A percentile compares a stretch with the other conserved stretches of the same genome.
phyloP scores from a whole-genome alignment of 2,888 invertebrate genomes.

The Dasysyrphus tricinctus region DNA sequence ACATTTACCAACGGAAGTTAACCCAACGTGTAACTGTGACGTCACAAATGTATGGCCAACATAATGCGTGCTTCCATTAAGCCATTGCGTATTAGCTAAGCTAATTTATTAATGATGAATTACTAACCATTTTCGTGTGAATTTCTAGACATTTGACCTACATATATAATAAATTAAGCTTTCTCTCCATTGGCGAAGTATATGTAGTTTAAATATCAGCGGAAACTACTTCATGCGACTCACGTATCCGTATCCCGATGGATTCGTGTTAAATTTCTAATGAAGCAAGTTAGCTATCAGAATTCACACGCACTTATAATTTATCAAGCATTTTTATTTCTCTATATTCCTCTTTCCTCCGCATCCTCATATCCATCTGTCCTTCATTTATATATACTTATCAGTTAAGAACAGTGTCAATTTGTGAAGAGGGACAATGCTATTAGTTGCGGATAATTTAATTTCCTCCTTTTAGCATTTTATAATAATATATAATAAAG shows the following conservation, averaged over 20 bases:
- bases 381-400: no score
- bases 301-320: conserved; percentile 53
- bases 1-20: conserved; percentile 16
- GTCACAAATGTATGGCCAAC: conserved; percentile 17
- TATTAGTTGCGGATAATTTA: conserved; percentile 68
- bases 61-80: conserved; percentile 26
- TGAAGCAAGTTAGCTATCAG: conserved; percentile 35
- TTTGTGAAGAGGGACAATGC: conserved; percentile 43
- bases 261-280: conserved; percentile 58
- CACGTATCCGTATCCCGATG: conserved; percentile 34
- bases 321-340: conserved; percentile 22
- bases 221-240: conserved; percentile 37
- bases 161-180: conserved; percentile 36
- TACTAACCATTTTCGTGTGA: conserved; percentile 44
- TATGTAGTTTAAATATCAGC: conserved; percentile 12
- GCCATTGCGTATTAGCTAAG: conserved; percentile 4
- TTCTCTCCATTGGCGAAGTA: conserved; percentile 7
- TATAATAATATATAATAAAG: conserved; percentile 20
- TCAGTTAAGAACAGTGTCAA: conserved; percentile 44
- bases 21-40: conserved; percentile 18
- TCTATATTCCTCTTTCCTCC: neutral
- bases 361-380: neutral
- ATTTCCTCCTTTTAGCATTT: conserved; percentile 58
- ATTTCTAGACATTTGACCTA: conserved; percentile 55
- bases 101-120: conserved; percentile 46